Conservation (phyloP, 2,113 vertebrate species). For the Prunella fulvescens region DNA sequence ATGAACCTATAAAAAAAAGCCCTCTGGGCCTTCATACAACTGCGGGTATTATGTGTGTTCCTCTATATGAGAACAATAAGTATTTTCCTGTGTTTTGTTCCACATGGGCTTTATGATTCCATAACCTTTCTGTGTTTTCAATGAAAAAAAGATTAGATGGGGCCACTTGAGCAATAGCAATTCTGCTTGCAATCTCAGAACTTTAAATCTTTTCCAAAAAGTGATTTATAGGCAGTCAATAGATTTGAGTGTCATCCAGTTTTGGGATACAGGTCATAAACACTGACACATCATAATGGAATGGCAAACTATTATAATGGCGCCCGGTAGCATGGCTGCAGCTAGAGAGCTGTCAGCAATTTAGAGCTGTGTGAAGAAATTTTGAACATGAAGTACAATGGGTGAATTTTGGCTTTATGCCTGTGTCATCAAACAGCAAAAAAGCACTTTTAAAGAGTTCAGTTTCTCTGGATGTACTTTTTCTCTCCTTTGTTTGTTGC, state of each 20-base stretch:
- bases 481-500: constrained; percentile 50
- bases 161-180: constrained; percentile 26
- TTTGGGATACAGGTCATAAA: constrained; percentile 50
- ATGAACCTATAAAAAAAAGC: constrained; percentile 22
- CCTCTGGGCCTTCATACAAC: constrained; percentile 6
- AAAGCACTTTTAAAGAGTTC: neutral
- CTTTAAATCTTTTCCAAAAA: constrained; percentile 43
- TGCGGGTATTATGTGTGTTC: neutral
- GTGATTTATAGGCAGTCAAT: constrained; percentile 51
- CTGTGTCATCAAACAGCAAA: constrained; percentile 58
- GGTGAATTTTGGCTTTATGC: constrained; percentile 49
- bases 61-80: constrained; percentile 30
- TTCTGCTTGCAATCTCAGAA: constrained; percentile 1
- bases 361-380: constrained; percentile 32
- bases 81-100: constrained; percentile 50
- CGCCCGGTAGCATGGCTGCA: neutral
- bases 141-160: constrained; percentile 42
- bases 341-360: constrained; percentile 36
- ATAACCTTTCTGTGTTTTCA: constrained; percentile 28
- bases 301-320: neutral
- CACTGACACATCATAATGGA: constrained; percentile 14
- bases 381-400: constrained; percentile 49
- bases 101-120: neutral
- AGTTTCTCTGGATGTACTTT: constrained; percentile 33
- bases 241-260: constrained; percentile 39